Conservation (phyloP, 1,140 invertebrate genomes). For the Microplitis demolitor region DNA sequence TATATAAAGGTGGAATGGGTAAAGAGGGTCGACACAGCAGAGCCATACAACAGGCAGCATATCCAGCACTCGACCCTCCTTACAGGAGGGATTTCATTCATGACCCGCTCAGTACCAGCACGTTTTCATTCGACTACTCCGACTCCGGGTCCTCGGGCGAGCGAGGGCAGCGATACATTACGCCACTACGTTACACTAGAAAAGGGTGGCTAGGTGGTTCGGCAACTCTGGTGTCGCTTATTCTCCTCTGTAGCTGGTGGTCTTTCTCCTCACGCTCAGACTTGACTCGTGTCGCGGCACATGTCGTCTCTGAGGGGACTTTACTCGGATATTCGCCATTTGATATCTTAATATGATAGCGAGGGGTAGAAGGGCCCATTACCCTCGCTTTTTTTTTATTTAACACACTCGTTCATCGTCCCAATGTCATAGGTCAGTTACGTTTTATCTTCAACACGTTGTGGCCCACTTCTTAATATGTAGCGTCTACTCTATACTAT, state of each 20-base stretch:
- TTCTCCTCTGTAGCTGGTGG: constrained; percentile 26
- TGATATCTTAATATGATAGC: constrained; percentile 57
- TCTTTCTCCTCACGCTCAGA: background rate
- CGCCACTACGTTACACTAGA: constrained; percentile 22
- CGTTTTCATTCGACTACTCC: constrained; percentile 34
- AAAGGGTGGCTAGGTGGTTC: constrained; percentile 43
- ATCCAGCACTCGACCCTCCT: constrained; percentile 41
- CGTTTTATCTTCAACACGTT: background rate
- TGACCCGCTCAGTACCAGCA: constrained; percentile 43
- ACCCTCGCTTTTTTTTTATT: constrained; percentile 36
- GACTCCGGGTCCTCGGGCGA: background rate
- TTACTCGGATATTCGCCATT: constrained; percentile 51
- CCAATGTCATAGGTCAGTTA: constrained; percentile 35
- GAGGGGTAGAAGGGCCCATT: constrained; percentile 25
- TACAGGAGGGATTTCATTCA: constrained; percentile 62
- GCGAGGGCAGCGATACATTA: constrained; percentile 51
- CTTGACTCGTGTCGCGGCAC: constrained; percentile 27
- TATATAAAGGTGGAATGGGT: constrained; percentile 31
- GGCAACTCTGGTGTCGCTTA: background rate
- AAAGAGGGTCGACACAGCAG: constrained; percentile 54
- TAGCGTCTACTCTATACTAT: background rate
- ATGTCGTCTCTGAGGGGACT: constrained; percentile 47
- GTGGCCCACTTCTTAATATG: background rate
- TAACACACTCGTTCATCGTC: constrained; percentile 10
- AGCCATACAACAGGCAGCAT: background rate